Evolutionary conservation across 2,888 invertebrate genomes (phyloP), one percentile per base, ranked within the genome.

Genomic region (Baronia brevicornis): DNA sequence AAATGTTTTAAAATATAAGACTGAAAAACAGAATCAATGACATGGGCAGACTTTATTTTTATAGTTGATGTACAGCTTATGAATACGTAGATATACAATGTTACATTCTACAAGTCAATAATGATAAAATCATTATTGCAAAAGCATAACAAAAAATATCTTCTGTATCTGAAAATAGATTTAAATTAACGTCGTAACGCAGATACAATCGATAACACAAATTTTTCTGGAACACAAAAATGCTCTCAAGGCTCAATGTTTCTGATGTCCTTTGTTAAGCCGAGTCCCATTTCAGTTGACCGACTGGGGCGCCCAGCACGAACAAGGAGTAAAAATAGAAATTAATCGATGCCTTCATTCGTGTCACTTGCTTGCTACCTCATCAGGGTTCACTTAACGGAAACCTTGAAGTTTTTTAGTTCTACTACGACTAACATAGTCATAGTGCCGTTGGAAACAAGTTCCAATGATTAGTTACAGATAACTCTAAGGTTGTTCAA

Each of bases 271-370:
- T 61, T 70, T 65, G 61, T 66, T 57, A 53, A 54, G 48, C 48
- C 46, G 46, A 49, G 51, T 46, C 44, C 51, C 47, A 53, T 53
- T 61, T 54, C 53, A 60, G 54, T 47, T 55, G 59, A 51, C 48
- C 54, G 57, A 49, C 51, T 57, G 54, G 46, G 45, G 34, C 34
- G 29, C 36, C 39, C 42, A 38, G 24, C 31, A 36, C 33, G 39
- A 30, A 62, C 60, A 61, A 58, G 48, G 67, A 54, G 63, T 80
- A 80, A 75, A 82, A 80, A 84, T 84, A 84, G 82, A 79, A 71
- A 63, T 63, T 71, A 75, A 84, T 82, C 82, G 82, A 82, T 82
- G 68, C 68, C 62, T 65, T 72, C 72, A 78, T 74, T 69, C 61
- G 72, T 74, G 80, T 79, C 78, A 79, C 62, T 66, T 65, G 66